Evolutionary conservation across 2,113 vertebrate species (phyloP).

Genomic region (Pyrgilauda ruficollis): DNA sequence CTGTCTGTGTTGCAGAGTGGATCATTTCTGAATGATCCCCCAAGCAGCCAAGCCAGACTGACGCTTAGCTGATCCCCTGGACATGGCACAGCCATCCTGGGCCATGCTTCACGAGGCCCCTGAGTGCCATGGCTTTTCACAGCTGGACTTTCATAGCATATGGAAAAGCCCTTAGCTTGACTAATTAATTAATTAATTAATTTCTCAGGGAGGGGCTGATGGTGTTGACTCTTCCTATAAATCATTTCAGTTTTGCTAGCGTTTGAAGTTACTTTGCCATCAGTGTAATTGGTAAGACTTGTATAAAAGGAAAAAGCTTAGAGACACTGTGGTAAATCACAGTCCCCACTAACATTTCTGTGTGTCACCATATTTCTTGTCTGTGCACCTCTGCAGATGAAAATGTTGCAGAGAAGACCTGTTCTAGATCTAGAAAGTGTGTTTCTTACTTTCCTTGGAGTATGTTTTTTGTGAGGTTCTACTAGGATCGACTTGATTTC

Average conservation of each 20-base stretch:
- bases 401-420: background rate
- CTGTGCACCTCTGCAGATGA: background rate
- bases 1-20: background rate
- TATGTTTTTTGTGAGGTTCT: background rate
- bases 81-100: background rate
- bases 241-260: background rate
- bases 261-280: background rate
- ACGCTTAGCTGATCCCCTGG: background rate
- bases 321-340: background rate
- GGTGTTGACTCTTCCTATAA: background rate
- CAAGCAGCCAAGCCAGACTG: background rate
- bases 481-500: background rate
- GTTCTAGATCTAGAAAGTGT: background rate
- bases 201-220: background rate
- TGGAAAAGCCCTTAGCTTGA: background rate
- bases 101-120: fast-evolving
- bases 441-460: background rate
- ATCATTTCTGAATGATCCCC: background rate
- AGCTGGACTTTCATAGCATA: background rate
- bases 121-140: background rate
- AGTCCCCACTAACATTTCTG: background rate
- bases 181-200: background rate
- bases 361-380: background rate
- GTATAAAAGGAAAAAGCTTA: background rate
- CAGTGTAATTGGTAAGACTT: background rate